Base-by-base conservation (phyloP, 2,113 vertebrate species). In the Motacilla tschutschensis region DNA sequence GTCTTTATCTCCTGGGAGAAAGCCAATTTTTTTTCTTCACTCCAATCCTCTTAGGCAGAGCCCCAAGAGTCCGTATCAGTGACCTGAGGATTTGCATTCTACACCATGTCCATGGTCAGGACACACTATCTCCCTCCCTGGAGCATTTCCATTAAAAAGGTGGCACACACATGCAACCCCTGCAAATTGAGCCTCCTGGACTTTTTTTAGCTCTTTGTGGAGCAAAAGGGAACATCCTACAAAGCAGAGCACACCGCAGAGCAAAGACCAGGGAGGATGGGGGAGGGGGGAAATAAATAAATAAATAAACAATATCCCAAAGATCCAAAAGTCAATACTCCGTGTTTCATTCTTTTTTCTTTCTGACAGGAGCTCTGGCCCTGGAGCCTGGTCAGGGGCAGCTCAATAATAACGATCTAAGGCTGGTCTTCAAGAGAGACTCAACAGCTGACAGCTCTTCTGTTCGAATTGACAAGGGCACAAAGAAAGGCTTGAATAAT, bases 341-440 rank as follows among this genome's bases (percentile, higher is more conserved):
- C 0, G 0, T 71, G 47, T 75, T 89, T 91, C 62, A 51, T 84
- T 92, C 74, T 57, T 87, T 90, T 93, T 60, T 86, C 60, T 88
- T 85, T 89, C 72, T 86, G 90, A 85, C 77, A 76, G 46, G 35
- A 91, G 26, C 65, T n/a, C 28, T 83, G 89, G 92, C 79, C 60
- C 71, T 28, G 9, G 77, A 91, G 83, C 38, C 74, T 85, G 67
- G 60, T 78, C 83, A 87, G 86, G 35, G 79, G 58, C 46, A 63
- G 67, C 83, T 97, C 95, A 97, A 96, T 96, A 97, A 96, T 93
- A 97, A 96, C 14, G 75, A 95, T 96, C 88, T 87, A 25, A 88
- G 90, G 85, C 66, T 85, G 81, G 83, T 93, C 81, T 93, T 55
- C 88, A 93, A 86, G 13, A 91, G 93, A 90, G 85, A 91, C 87